These are phyloP conservation scores for Notarius lentiginosus DNA, from an alignment of 2,113 vertebrate species.

Conservation along the genomic window DNA sequence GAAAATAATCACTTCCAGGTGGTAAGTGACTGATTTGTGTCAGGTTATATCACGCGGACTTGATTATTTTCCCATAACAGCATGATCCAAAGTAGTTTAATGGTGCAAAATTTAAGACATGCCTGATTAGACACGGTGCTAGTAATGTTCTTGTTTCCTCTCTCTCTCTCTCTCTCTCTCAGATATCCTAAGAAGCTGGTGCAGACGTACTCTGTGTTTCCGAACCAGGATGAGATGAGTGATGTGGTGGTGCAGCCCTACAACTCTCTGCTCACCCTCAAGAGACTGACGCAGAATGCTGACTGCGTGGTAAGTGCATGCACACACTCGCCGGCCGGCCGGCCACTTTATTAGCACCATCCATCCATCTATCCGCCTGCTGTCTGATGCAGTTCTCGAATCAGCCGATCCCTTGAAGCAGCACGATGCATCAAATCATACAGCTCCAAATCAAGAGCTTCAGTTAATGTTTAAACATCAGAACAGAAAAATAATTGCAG, in stretches of 20 bases:
- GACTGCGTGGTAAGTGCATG: slow-evolving; percentile 89
- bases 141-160: not conserved
- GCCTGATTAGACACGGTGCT: not conserved
- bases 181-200: slow-evolving; percentile 99
- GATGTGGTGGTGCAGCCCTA: slow-evolving; percentile 97
- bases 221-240: slow-evolving; percentile 98
- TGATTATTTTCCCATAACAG: not conserved
- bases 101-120: no score
- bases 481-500: no score
- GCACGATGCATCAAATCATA: no score
- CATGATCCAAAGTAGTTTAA: not conserved
- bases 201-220: slow-evolving; percentile 97
- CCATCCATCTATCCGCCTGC: no score
- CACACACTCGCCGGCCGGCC: not conserved
- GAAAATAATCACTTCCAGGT: not conserved
- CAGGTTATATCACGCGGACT: not conserved
- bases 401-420: no score
- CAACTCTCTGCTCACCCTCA: slow-evolving; percentile 94
- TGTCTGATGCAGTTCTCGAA: no score
- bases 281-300: slow-evolving; percentile 95
- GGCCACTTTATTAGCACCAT: no score
- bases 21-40: not conserved
- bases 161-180: slow-evolving; percentile 27
- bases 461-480: no score
- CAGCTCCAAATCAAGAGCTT: no score